Percentiles rank a stretch among this genome's conserved stretches.
Conservation (phyloP, 2,113 vertebrate genomes). For the Aspidoscelis tigris region DNA sequence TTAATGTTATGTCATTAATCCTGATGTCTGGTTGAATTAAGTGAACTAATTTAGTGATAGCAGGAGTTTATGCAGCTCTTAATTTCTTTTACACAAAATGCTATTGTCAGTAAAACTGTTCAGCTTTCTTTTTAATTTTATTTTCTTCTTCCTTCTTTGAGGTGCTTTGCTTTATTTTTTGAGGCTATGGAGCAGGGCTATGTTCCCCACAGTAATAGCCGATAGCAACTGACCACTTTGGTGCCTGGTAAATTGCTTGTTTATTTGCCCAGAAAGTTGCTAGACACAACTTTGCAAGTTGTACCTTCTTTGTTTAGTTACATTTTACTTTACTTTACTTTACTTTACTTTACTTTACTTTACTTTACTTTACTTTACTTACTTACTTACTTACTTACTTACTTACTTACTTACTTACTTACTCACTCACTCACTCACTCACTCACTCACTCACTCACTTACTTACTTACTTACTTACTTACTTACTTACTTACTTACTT, state of each 20-base stretch:
- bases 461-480: too few species aligned
- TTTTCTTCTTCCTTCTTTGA: neutral
- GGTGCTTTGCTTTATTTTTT: neutral
- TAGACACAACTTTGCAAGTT: slow-evolving; percentile 45
- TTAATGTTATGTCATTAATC: neutral
- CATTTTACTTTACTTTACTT: neutral
- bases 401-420: too few species aligned
- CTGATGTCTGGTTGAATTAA: slow-evolving; percentile 24
- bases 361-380: too few species aligned
- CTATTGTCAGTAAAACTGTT: slow-evolving; percentile 13
- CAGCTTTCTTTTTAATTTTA: neutral
- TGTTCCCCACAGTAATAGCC: accelerated
- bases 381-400: too few species aligned
- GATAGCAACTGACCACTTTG: neutral
- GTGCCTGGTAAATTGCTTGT: neutral
- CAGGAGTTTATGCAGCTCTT: slow-evolving; percentile 3
- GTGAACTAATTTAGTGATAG: slow-evolving; percentile 2
- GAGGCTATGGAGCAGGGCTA: accelerated
- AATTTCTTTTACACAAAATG: slow-evolving; percentile 3
- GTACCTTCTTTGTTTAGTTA: neutral
- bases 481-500: too few species aligned
- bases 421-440: too few species aligned
- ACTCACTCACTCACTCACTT: too few species aligned
- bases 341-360: too few species aligned
- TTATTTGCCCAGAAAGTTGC: neutral